Evolutionary conservation across 1,140 invertebrate species (phyloP), one percentile per base, ranked within the genome.

Genomic region (Berghia stephanieae): DNA sequence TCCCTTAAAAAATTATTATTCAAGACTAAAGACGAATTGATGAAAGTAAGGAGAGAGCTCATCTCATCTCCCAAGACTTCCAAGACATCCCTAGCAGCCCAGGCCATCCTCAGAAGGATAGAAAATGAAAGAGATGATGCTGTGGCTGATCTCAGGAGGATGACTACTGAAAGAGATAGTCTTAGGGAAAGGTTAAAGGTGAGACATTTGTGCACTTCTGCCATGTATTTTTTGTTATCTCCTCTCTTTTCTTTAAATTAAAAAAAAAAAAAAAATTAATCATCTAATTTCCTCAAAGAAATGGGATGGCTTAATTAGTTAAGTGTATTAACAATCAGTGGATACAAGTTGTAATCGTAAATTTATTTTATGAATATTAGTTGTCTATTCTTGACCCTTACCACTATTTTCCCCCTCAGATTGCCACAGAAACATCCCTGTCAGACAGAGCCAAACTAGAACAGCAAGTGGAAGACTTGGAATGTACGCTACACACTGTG

Each of bases 371-470:
- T 49, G 10, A 13, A 49, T 49, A 10, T 49, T 49, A 13, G n/a
- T 49, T 49, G 46, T 49, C n/a, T n/a, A n/a, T n/a, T n/a, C n/a
- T n/a, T n/a, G n/a, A n/a, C n/a, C n/a, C n/a, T n/a, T n/a, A n/a
- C n/a, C n/a, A n/a, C n/a, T n/a, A n/a, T n/a, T n/a, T n/a, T n/a
- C n/a, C n/a, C n/a, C n/a, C n/a, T 24, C 78, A 92, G 91, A 89
- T 92, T 76, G 89, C 91, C 44, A 90, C 90, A 42, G 91, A 92
- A 79, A 84, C 89, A 27, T 90, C 92, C 55, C 87, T 90, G 27
- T 85, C 83, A 44, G 91, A 92, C 70, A 82, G 87, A 77, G 86
- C 86, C 43, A 84, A 84, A 40, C 80, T 90, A 24, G 88, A 90
- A 73, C 88, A 90, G 76, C 83, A 84, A 57, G 82, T 88, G 27